Base-by-base conservation (phyloP, 2,113 vertebrate species). In the Melozone crissalis region DNA sequence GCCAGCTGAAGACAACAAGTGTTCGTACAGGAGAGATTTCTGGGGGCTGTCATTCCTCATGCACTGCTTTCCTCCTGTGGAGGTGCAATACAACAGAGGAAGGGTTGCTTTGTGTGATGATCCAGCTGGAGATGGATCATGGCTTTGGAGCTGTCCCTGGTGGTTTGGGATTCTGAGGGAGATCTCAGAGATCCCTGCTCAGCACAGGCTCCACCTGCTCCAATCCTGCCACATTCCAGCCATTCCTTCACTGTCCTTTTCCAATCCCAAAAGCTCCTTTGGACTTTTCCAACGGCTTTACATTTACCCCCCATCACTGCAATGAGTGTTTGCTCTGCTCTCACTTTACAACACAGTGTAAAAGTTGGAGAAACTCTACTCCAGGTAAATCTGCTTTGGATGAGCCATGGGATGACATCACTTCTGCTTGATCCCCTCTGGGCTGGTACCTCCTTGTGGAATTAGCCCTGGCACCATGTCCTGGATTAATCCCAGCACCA, bases 171-270 rank as follows among this genome's bases (percentile, higher is more conserved):
- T 43, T 71, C 63, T 22, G 55, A 31, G 37, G 9, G 30, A n/a
- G 68, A 22, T 61, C 3, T 51, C 51, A 14, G 62, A 51, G 17
- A 44, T 31, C 35, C 1, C 47, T 55, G 69, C 79, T 49, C 11
- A 43, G 23, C 5, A 31, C 43, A 8, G 52, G 51, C 57, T 66
- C 15, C 67, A 17, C 11, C 57, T 52, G 33, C 75, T 61, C 5
- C 0, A 39, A 33, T 3, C 27, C n/a, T 37, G 23, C 43, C 54
- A 10, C 0, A 0, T 16, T 74, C 44, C 69, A 33, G 69, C 47
- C 31, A 4, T 28, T 27, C 13, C 46, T 59, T 33, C 71, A 2
- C 12, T 6, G 10, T 14, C n/a, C 54, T 58, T 49, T 33, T 46
- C 18, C 19, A n/a, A 30, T 6, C 58, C 66, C 75, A 87, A 61